Evolutionary conservation across 2,797 vertebrate genomes (phyloP).

Genomic region (Karalla daura): DNA sequence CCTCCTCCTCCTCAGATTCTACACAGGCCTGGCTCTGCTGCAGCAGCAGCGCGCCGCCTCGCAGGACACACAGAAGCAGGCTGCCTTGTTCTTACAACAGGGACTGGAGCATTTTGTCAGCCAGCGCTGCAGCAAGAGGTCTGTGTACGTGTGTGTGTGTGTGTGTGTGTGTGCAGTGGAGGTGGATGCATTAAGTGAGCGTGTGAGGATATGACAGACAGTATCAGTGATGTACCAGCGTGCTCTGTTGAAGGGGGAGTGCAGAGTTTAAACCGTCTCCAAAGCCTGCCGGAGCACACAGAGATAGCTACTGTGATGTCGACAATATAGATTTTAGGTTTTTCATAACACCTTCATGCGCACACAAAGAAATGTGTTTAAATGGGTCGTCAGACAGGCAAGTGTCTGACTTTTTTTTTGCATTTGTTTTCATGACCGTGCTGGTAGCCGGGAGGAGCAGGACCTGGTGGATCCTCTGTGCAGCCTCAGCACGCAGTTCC

Average conservation of each 20-base stretch:
- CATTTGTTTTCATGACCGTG: slow-evolving; percentile 1
- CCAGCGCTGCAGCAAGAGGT: slow-evolving; percentile 70
- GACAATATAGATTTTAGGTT: too few species aligned
- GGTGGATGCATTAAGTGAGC: slow-evolving; percentile 39
- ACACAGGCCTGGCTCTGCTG: slow-evolving; percentile 76
- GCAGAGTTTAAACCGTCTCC: neutral
- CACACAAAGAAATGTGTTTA: too few species aligned
- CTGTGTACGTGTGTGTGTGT: slow-evolving; percentile 19
- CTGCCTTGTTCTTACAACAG: slow-evolving; percentile 78
- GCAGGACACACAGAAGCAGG: slow-evolving; percentile 62
- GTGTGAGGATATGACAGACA: slow-evolving; percentile 34
- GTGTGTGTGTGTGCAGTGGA: slow-evolving; percentile 16
- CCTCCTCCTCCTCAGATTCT: slow-evolving; percentile 67
- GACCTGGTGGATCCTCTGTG: slow-evolving; percentile 67
- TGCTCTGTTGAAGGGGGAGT: slow-evolving; percentile 31
- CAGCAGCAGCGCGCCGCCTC: slow-evolving; percentile 67
- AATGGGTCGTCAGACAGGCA: neutral
- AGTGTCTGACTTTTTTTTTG: neutral
- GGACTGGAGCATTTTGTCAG: slow-evolving; percentile 79
- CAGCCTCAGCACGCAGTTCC: slow-evolving; percentile 69
- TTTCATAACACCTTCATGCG: too few species aligned
- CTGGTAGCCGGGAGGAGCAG: slow-evolving; percentile 55
- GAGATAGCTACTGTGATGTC: neutral
- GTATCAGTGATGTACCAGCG: slow-evolving; percentile 31
- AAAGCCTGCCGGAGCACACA: neutral